Evolutionary conservation across 2,113 vertebrate genomes (phyloP).

Genomic region (Glaucidium brasilianum): DNA sequence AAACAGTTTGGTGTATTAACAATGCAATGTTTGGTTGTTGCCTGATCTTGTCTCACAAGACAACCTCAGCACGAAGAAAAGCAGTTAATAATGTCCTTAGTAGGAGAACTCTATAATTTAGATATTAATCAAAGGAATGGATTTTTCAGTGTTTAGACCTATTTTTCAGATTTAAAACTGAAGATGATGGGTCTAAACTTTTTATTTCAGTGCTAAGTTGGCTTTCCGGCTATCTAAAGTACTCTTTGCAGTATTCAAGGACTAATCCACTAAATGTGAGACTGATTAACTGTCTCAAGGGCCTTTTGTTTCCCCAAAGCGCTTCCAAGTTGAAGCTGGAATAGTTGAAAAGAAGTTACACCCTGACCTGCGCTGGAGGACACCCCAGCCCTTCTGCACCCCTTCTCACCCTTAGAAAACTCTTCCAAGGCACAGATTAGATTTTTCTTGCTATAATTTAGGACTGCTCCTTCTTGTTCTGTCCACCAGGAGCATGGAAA

Average conservation of each 20-base stretch:
- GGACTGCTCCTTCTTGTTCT: not conserved
- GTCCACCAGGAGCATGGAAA: not conserved
- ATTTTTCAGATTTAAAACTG: not conserved
- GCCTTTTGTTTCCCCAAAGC: not conserved
- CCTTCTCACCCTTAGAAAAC: not conserved
- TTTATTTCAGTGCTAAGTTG: not conserved
- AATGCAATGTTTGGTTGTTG: fast-evolving
- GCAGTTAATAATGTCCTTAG: not conserved
- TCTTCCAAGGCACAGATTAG: not conserved
- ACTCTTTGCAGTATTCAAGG: not conserved
- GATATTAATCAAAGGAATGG: not conserved
- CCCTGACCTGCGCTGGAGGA: not conserved
- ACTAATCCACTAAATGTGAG: not conserved
- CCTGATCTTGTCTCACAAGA: fast-evolving
- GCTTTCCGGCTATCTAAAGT: not conserved
- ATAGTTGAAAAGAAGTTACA: not conserved
- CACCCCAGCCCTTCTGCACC: not conserved
- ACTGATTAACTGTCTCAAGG: not conserved
- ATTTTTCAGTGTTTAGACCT: not conserved
- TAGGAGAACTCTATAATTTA: not conserved
- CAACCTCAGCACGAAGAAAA: fast-evolving
- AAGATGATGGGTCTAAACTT: not conserved
- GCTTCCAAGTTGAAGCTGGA: not conserved
- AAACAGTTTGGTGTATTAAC: fast-evolving
- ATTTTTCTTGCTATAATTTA: not conserved